Base-by-base conservation (phyloP, 2,113 vertebrate genomes). In the Heterotilapia buettikoferi region DNA sequence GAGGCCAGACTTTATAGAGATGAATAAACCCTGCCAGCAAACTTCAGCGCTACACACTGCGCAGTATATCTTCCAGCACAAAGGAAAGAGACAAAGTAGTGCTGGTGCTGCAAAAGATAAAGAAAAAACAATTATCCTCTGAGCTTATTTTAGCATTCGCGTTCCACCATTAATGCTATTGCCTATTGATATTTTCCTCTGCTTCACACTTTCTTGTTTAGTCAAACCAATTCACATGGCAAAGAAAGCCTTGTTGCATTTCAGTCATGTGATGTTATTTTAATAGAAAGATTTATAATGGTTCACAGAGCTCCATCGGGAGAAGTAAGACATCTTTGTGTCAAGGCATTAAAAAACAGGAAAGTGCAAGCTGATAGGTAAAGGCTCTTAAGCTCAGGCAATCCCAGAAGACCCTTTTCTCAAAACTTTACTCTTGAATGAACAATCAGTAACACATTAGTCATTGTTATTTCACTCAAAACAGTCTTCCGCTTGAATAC, bases 1-100 rank as follows among this genome's bases (percentile, higher is more conserved):
- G 83, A 92, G 79, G 61, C 76, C 87, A 84, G 90, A 87, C 85
- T 90, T 88, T 89, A 86, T 84, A 78, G 85, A 91, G 87, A 90
- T 80, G 89, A 91, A 84, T 82, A 90, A 88, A 85, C 40, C 21
- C 76, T 71, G 89, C 52, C 88, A 85, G 79, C 61, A 40, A 84
- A 86, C 59, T 84, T 90, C 78, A 71, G 47, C 4, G 7, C 43
- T 33, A 83, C 47, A 16, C 14, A 83, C 80, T 80, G 76, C 76
- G 45, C 52, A 52, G 31, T 18, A 33, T 90, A 68, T 91, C 79
- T 84, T 52, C 86, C 82, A 71, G 80, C 5, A 45, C 16, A 80
- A 78, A 66, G 33, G 12, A 59, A 36, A 83, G 19, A 88, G 36
- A 87, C n/a, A 78, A 52, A 87, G 82, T 18, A 80, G 21, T 50